phyloP scores from a whole-genome alignment of 2,113 vertebrate species.

The Origma solitaria region DNA sequence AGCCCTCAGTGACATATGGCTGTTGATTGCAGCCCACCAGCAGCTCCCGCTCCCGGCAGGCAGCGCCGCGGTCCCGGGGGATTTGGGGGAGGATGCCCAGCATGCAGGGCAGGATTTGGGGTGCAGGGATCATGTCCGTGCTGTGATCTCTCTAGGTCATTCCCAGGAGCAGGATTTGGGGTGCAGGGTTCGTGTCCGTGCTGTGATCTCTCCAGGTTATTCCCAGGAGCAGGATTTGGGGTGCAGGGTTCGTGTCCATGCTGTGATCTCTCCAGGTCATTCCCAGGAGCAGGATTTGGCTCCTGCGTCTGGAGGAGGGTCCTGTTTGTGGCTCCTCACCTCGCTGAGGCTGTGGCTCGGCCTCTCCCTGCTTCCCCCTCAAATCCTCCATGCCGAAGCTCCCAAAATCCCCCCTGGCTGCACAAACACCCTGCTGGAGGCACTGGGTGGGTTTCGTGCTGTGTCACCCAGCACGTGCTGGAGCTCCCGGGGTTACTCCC shows the following conservation, averaged over 20 bases:
- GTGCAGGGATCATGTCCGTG: accelerated
- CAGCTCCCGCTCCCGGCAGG: not conserved
- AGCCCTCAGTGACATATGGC: constrained; percentile 32
- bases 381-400: accelerated
- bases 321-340: not conserved
- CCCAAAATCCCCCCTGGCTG: not conserved
- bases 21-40: constrained; percentile 50
- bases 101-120: not conserved
- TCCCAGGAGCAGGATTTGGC: not conserved
- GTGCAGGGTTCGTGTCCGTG: accelerated
- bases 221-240: not conserved
- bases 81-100: not conserved
- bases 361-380: not conserved
- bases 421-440: not conserved
- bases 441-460: not conserved
- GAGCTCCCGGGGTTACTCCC: not conserved
- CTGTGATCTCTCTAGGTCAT: not conserved
- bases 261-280: not conserved
- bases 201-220: too few species aligned
- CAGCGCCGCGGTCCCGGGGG: not conserved
- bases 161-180: not conserved
- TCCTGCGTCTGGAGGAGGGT: not conserved
- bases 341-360: not conserved
- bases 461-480: not conserved
- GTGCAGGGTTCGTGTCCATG: accelerated